Conservation (phyloP, 1,140 invertebrate species). For the Danaus melanippus region DNA sequence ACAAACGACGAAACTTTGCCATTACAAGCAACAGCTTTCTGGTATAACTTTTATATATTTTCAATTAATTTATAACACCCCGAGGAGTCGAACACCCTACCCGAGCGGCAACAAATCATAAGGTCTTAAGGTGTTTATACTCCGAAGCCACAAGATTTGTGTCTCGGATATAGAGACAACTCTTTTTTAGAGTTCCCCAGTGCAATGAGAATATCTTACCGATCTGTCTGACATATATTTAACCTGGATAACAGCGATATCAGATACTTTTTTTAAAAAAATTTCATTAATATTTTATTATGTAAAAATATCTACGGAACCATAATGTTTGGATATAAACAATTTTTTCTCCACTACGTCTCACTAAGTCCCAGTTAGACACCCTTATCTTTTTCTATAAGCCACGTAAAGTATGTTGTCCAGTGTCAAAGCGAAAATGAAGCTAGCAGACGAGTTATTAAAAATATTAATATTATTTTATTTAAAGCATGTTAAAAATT, state of each 20-base stretch:
- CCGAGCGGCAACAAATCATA: slow-evolving; percentile 40
- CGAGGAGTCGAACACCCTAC: slow-evolving; percentile 18
- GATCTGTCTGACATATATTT: too few relatives aligned
- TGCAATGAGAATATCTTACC: too few relatives aligned
- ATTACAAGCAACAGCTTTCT: slow-evolving; percentile 5
- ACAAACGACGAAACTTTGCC: slow-evolving; percentile 6
- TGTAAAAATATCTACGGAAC: slow-evolving; percentile 3
- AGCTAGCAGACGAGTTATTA: too few relatives aligned
- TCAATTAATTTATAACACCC: too few relatives aligned
- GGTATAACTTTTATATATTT: too few relatives aligned
- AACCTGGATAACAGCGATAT: too few relatives aligned
- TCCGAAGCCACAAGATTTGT: slow-evolving; percentile 31
- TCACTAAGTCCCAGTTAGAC: slow-evolving; percentile 23
- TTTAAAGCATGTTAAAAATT: too few relatives aligned
- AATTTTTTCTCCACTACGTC: slow-evolving; percentile 16
- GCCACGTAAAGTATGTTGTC: slow-evolving; percentile 8
- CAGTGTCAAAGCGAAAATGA: neutral
- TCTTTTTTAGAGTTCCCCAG: slow-evolving; percentile 28
- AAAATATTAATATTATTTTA: too few relatives aligned
- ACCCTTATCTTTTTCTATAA: slow-evolving; percentile 30
- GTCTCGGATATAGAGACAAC: slow-evolving; percentile 20
- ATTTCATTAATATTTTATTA: too few relatives aligned
- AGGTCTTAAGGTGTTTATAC: slow-evolving; percentile 32
- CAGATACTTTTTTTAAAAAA: too few relatives aligned
- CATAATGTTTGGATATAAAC: neutral